Base-by-base conservation (phyloP, 2,797 vertebrate genomes). In the Gallirallus australis region DNA sequence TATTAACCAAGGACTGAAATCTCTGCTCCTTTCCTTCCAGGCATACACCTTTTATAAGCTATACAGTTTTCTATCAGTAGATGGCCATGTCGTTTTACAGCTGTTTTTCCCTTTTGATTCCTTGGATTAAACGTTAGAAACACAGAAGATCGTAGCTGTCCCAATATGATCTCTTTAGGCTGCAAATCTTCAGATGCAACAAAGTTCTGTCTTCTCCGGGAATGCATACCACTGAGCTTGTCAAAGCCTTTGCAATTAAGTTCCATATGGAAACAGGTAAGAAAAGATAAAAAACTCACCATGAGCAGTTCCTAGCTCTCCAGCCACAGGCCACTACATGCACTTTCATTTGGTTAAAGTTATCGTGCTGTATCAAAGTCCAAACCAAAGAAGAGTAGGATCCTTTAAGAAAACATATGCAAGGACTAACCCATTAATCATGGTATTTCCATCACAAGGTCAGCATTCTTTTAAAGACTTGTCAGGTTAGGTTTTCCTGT, bases 41-140 rank as follows among this genome's bases (percentile, higher is more conserved):
- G 31, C 30, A 21, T 7, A 52, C 8, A 47, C 0, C 13, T 48
- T 87, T 61, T 19, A 53, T 64, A 83, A 84, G 87, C 42, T 72
- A 91, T 89, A 70, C 52, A 79, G 37, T 79, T 87, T 96, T 95
- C 64, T 37, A 83, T 90, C 89, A 95, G 88, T 77, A 97, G 90
- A 91, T 94, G 96, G 95, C 80, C 25, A 24, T 40, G 65, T 89
- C 2, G 6, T 82, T 89, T 95, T 96, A 93, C 47, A 78, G 40
- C 61, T 92, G 4, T 69, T 83, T 82, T 20, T 52, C 8, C 37
- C 18, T 77, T 90, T 59, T 52, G 25, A 12, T 76, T 71, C 13
- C 57, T 86, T 84, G 30, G 66, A 68, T 45, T 66, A 76, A 79
- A 39, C 31, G 11, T 59, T 76, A 66, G 66, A 90, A 91, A 65